phyloP scores from a whole-genome alignment of 2,113 vertebrate genomes.

The Pica pica region DNA sequence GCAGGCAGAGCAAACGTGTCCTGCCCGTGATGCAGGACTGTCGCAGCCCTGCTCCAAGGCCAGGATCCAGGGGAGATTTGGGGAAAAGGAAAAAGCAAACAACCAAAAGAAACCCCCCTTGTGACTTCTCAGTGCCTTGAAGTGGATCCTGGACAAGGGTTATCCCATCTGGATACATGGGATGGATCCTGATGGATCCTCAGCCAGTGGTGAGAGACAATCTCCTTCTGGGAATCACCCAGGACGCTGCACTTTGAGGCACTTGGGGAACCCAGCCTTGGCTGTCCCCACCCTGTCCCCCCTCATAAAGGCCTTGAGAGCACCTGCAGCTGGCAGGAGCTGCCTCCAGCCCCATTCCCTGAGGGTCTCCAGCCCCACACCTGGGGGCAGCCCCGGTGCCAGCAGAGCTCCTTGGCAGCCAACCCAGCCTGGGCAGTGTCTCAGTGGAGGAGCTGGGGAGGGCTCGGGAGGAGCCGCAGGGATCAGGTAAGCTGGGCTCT shows the following conservation, averaged over 20 bases:
- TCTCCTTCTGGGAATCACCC: not conserved
- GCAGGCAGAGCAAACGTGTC: fast-evolving
- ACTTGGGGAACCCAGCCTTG: not conserved
- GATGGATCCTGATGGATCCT: not conserved
- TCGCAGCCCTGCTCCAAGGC: not conserved
- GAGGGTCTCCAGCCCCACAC: not conserved
- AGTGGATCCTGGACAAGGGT: not conserved
- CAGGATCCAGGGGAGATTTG: not conserved
- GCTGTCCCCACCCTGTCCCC: not conserved
- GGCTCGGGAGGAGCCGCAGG: not conserved
- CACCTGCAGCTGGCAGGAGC: not conserved
- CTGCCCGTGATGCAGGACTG: not conserved
- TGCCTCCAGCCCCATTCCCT: not conserved
- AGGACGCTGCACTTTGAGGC: fast-evolving
- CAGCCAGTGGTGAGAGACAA: not conserved
- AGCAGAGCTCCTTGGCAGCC: not conserved
- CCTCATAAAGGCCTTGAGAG: not conserved
- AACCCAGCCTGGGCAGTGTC: not conserved
- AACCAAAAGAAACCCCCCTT: not conserved
- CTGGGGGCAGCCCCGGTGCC: not conserved
- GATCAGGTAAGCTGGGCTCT: not conserved
- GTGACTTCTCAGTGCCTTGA: not conserved
- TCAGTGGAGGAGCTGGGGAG: not conserved
- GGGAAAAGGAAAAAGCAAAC: not conserved
- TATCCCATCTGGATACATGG: not conserved